Evolutionary conservation across 2,888 invertebrate genomes (phyloP), one percentile per base, ranked within the genome.

Genomic region (Aethes cnicana): DNA sequence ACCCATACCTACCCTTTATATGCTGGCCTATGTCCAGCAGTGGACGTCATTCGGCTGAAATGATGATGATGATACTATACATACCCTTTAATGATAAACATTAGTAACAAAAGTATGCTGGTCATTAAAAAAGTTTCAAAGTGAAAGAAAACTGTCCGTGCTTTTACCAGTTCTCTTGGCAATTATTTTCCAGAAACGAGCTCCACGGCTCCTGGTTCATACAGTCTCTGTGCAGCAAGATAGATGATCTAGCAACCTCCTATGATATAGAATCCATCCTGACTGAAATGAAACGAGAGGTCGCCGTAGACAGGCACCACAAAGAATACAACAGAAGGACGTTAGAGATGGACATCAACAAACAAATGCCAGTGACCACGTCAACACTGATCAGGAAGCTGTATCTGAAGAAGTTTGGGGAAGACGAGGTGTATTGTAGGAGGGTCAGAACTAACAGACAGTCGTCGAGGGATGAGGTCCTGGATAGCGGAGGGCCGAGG

Each of bases 151-250:
- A n/a, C n/a, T n/a, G n/a, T 30, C 12, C 12, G 5, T 12, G 3
- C 2, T 5, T 11, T 11, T 12, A 9, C 26, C 11, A 6, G 2
- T 9, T 9, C 4, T 9, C 9, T 26, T 9, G 6, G 17, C 8
- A 14, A 7, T 28, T 6, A 14, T 20, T 7, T 49, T 50, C n/a
- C 43, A 83, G 83, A 53, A 66, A 77, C 42, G 68, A 70, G 47
- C 18, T 66, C 1, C n/a, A 64, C 26, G 86, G 86, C 4, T 73
- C 84, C 1, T 87, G 86, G 87, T 79, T 86, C 54, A 78, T 87
- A 7, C 87, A 86, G 43, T 69, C 78, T 0, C 62, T 87, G 0
- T 87, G 86, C 58, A 61, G 58, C 5, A 78, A 81, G 55, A 82
- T 87, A 14, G 60, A 73, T 3, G 47, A 68, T 11, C 55, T 78